Conservation (phyloP, 2,888 invertebrate species). For the Hirudinaria manillensis region DNA sequence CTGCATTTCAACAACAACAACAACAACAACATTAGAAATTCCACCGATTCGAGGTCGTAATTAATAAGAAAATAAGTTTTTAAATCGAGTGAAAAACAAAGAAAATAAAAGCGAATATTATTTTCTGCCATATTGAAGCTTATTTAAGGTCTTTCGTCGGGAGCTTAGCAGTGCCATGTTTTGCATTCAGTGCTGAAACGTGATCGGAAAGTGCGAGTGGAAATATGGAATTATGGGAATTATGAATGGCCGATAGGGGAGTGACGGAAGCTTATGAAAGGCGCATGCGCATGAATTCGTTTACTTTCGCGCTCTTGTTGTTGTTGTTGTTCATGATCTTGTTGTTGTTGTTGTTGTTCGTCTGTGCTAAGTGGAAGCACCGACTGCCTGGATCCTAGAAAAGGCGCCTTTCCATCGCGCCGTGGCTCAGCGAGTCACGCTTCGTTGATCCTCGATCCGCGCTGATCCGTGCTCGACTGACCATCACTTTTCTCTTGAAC, state of each 20-base stretch:
- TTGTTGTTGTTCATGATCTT: background rate
- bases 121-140: conserved; percentile 11
- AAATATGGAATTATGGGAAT: conserved; percentile 16
- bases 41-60: no score
- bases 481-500: no score
- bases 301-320: background rate
- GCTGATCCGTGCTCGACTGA: background rate
- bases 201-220: conserved; percentile 10
- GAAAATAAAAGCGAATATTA: no score
- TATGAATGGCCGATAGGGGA: conserved; percentile 19
- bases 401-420: no score
- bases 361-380: no score
- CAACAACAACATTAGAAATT: no score
- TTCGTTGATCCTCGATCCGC: background rate
- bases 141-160: conserved; percentile 16
- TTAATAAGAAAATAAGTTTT: no score
- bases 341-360: conserved; percentile 1
- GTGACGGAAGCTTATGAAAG: conserved; percentile 4
- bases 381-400: no score
- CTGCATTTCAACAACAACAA: no score
- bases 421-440: background rate
- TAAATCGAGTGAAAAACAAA: no score
- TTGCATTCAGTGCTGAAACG: conserved; percentile 1
- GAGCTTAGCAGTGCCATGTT: conserved; percentile 15
- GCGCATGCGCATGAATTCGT: conserved; percentile 5